Base-by-base conservation (phyloP, 2,888 invertebrate genomes). In the Caenorhabditis imperialis region DNA sequence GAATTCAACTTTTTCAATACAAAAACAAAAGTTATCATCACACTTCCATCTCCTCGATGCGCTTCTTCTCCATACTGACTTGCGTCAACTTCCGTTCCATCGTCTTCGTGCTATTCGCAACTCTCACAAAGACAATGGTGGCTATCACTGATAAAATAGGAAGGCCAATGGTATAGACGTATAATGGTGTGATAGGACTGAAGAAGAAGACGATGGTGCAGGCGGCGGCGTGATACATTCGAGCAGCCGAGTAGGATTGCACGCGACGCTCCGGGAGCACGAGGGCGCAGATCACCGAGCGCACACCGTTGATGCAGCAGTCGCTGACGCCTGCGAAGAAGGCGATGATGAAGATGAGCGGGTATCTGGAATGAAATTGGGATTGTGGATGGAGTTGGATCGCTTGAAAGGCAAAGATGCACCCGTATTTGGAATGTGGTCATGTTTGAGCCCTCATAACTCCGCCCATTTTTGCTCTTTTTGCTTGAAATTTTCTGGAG, bases 211-310 rank as follows among this genome's bases (percentile, higher is more conserved):
- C 27, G 4, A 53, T 40, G 18, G 38, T 38, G 33, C 53, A 53
- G 4, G 53, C 25, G 20, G 35, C 40, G 14, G 69, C 78, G 38
- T 72, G 81, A 30, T 78, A 81, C 55, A 81, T 76, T 50, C 77
- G 77, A 16, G 81, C 72, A 14, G 79, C 74, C 18, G 77, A 79
- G 37, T 77, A 81, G 1, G 77, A 63, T 42, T 78, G 73, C 7
- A 75, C 76, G 33, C 78, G 37, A 47, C 74, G 53, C 2, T 57
- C 33, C 0, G 81, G 81, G 54, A 79, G 40, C 1, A 69, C 76
- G 1, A 78, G 55, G 10, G 81, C 81, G 27, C 77, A 78, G 23
- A 78, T 79, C 8, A 76, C 73, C 0, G 69, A 58, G 22, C 81
- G 73, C 16, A 75, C 73, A 16, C 71, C 75, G 37, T 77, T 76